Evolutionary conservation across 1,140 invertebrate species (phyloP), one percentile per base, ranked within the genome.

Genomic region (Cherax destructor): DNA sequence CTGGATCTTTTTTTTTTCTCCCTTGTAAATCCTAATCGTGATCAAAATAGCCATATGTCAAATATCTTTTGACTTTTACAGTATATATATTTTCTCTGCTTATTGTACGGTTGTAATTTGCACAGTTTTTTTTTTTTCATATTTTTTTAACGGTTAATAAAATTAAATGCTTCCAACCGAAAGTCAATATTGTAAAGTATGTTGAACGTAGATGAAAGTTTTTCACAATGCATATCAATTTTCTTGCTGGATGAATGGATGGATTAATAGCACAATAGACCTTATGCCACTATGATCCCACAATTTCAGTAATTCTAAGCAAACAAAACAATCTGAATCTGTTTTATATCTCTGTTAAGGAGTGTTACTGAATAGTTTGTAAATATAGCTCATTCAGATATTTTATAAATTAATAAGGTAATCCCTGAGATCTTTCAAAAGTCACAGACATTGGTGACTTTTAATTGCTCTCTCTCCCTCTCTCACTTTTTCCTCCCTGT

Each of bases 1-100:
- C 50, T 59, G 79, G 50, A 50, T 81, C 50, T 24, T 3, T 81
- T 47, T 81, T 0, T 81, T 47, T 81, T 47, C 79, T 59, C 79
- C 24, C 18, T 81, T 16, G 56, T 59, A 18, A 56, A 56, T n/a
- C 79, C 50, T 24, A 3, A 24, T 81, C 16, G n/a, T 81, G 30
- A 10, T n/a, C 79, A 30, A 30, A n/a, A 56, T 21, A 59, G 21
- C 10, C 50, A 81, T 81, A 59, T 81, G n/a, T 81, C 50, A 18
- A 81, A 59, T 74, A 30, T 74, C 69, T n/a, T 30, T 74, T 41
- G 30, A 41, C 30, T 41, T 41, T 4, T 69, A 21, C 56, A 9
- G 5, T 65, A 65, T 65, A 65, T 65, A 18, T 21, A 65, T 65
- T 65, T 65, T 65, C 11, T 65, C 13, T 65, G 61, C 18, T 65